Percentiles rank a stretch among this genome's conserved stretches.
These are phyloP conservation scores for Lycaena phlaeas DNA, from an alignment of 2,888 invertebrate species.

Conservation along the genomic window DNA sequence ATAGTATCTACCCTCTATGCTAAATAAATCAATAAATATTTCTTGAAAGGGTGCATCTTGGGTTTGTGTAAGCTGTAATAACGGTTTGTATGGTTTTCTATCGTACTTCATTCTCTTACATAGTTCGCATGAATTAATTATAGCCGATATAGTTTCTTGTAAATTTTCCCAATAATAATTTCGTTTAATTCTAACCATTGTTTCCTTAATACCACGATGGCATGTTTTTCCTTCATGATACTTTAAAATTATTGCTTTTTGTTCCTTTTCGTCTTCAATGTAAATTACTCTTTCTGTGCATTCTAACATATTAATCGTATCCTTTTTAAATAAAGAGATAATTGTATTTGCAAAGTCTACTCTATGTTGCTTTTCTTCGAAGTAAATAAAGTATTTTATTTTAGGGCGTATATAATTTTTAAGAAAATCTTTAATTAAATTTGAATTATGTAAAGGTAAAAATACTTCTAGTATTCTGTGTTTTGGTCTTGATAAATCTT, in stretches of 20 bases:
- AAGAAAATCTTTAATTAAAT: conserved; percentile 17
- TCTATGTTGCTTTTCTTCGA: conserved; percentile 9
- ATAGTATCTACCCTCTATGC: background rate
- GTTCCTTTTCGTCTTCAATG: conserved; percentile 10
- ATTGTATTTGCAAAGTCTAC: conserved; percentile 9
- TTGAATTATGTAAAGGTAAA: conserved; percentile 16
- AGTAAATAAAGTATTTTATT: too few species aligned
- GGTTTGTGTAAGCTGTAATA: background rate
- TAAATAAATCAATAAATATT: conserved; percentile 12
- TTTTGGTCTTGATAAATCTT: conserved; percentile 20
- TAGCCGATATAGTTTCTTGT: conserved; percentile 12
- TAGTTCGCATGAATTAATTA: background rate
- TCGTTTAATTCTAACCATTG: conserved; percentile 9
- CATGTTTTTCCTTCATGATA: conserved; percentile 17
- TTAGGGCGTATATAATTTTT: conserved; percentile 24
- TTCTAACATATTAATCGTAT: conserved; percentile 13
- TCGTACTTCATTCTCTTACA: conserved; percentile 3
- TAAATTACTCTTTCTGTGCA: conserved; percentile 16
- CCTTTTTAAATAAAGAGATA: conserved; percentile 13
- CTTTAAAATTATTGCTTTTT: too few species aligned
- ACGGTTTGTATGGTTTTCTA: conserved; percentile 11
- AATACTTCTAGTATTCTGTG: conserved; percentile 24
- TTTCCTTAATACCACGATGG: conserved; percentile 18
- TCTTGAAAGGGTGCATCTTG: background rate
- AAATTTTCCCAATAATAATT: conserved; percentile 16